A percentile compares a stretch with the other conserved stretches of the same genome.
These are phyloP conservation scores for Calidris pugnax DNA, from an alignment of 2,113 vertebrate species.

Conservation along the genomic window DNA sequence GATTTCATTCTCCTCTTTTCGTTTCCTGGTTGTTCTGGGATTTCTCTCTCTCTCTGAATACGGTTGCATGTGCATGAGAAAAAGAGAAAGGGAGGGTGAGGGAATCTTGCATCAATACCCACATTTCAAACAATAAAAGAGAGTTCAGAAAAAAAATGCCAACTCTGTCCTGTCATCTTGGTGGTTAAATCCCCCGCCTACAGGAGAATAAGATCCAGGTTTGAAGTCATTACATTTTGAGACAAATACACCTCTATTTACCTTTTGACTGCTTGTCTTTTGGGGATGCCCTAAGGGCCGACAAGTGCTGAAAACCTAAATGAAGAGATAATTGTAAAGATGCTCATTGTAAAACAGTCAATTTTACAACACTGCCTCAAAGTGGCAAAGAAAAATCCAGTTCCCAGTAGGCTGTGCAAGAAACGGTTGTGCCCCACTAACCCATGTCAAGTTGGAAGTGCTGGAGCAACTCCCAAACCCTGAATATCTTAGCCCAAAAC, in stretches of 20 bases:
- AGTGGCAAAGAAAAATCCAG: neutral
- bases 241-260: neutral
- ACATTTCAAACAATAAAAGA: neutral
- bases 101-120: neutral
- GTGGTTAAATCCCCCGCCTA: neutral
- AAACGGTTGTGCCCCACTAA: neutral
- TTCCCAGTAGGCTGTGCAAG: fast-evolving
- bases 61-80: neutral
- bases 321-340: neutral
- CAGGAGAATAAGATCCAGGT: neutral
- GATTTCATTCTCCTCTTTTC: neutral
- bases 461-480: neutral
- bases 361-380: neutral
- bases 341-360: neutral
- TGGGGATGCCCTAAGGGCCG: neutral
- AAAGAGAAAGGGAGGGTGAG: neutral
- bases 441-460: neutral
- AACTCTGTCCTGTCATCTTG: neutral
- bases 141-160: neutral
- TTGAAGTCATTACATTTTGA: neutral
- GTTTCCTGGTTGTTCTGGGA: neutral
- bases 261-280: neutral
- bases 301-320: neutral
- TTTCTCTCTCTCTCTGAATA: neutral
- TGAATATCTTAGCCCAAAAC: neutral